A percentile compares a stretch with the other conserved stretches of the same genome.
Conservation (phyloP, 2,888 invertebrate species). For the Apodemia zela region DNA sequence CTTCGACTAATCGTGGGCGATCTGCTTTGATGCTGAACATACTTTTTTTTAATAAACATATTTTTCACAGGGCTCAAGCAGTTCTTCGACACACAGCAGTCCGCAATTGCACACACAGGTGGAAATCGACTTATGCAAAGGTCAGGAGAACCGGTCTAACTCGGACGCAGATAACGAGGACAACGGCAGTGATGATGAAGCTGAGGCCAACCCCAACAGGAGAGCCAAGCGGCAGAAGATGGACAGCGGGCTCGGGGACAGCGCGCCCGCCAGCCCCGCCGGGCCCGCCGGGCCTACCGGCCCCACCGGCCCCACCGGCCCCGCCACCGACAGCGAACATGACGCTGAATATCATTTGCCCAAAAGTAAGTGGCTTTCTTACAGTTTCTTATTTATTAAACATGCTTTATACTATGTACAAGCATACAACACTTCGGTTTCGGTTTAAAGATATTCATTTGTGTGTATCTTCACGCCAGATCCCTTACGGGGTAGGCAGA, state of each 20-base stretch:
- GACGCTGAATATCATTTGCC: slow-evolving; percentile 25
- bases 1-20: too few relatives aligned
- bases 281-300: too few relatives aligned
- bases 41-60: too few relatives aligned
- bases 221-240: slow-evolving; percentile 76
- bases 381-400: neutral
- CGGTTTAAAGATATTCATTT: too few relatives aligned
- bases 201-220: slow-evolving; percentile 26
- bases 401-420: too few relatives aligned
- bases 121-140: slow-evolving; percentile 29
- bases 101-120: slow-evolving; percentile 28
- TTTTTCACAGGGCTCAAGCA: slow-evolving; percentile 11
- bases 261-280: slow-evolving; percentile 45
- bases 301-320: too few relatives aligned
- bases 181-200: slow-evolving; percentile 26
- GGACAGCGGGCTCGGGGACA: slow-evolving; percentile 82
- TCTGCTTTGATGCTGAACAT: too few relatives aligned
- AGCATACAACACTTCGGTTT: too few relatives aligned
- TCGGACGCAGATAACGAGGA: slow-evolving; percentile 30
- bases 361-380: neutral
- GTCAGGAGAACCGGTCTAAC: slow-evolving; percentile 19
- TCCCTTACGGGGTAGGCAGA: too few relatives aligned
- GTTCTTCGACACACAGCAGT: slow-evolving; percentile 1
- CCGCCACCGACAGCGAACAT: slow-evolving; percentile 36
- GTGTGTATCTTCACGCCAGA: too few relatives aligned